Conservation (phyloP, 2,888 invertebrate species). For the Salticus scenicus region DNA sequence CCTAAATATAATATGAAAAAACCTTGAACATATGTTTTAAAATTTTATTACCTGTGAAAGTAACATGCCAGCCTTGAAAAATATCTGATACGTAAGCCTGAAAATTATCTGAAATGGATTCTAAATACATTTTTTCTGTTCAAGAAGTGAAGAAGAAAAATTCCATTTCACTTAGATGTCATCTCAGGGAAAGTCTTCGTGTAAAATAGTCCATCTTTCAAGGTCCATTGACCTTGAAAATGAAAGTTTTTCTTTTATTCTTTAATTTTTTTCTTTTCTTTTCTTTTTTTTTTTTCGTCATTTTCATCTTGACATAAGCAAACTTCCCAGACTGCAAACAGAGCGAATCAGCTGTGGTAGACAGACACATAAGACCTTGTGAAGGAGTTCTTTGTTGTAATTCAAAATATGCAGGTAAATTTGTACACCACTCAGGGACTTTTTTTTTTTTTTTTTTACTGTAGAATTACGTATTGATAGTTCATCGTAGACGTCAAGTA, state of each 20-base stretch:
- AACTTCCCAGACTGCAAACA: conserved; percentile 24
- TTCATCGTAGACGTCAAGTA: too few relatives aligned
- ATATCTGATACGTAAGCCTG: neutral
- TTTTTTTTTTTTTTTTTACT: neutral
- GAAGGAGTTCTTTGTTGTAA: conserved; percentile 3
- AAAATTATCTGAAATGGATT: neutral
- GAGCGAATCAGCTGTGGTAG: conserved; percentile 20
- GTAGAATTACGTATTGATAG: too few relatives aligned
- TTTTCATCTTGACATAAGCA: conserved; percentile 4
- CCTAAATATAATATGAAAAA: too few relatives aligned
- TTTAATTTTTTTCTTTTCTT: neutral
- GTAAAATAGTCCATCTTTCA: conserved; percentile 27
- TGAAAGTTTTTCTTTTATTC: conserved; percentile 37
- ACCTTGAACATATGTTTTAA: neutral
- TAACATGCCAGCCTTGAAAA: neutral
- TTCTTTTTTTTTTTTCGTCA: neutral
- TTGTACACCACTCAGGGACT: neutral
- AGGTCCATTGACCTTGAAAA: conserved; percentile 54
- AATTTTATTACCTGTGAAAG: neutral
- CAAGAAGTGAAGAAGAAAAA: neutral
- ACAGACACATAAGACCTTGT: neutral
- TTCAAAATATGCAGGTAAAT: neutral
- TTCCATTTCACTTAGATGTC: neutral
- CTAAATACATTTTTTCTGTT: neutral
- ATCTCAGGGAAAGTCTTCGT: conserved; percentile 23